Conservation (phyloP, 2,113 vertebrate genomes). For the Microtus montanus region DNA sequence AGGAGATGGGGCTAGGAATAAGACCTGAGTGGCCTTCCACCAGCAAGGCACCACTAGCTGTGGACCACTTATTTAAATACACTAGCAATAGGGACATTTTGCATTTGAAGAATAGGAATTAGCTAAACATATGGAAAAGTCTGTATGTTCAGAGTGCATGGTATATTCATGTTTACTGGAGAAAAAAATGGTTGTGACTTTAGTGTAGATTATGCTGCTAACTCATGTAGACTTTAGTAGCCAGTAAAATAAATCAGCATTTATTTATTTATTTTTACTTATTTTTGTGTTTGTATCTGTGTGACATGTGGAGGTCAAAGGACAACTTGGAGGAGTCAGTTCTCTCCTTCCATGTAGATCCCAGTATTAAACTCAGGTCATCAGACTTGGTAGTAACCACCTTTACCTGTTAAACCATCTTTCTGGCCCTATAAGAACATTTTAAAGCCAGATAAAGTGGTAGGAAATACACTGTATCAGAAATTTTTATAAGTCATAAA, state of each 20-base stretch:
- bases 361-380: not conserved
- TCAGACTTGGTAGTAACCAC: not conserved
- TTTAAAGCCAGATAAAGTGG: not conserved
- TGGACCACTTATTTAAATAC: not conserved
- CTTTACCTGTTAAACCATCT: not conserved
- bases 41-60: not conserved
- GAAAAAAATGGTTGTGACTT: constrained; percentile 23
- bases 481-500: not conserved
- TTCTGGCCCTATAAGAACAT: not conserved
- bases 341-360: not conserved
- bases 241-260: constrained; percentile 47
- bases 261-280: not conserved
- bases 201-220: not conserved
- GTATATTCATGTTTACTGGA: not conserved
- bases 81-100: not conserved
- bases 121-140: constrained; percentile 40
- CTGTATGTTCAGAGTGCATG: not conserved
- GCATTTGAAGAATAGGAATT: not conserved
- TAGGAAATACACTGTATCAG: not conserved
- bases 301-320: not conserved
- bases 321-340: not conserved
- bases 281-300: not conserved
- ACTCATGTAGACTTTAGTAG: not conserved
- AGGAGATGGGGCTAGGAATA: not conserved
- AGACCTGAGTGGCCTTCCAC: not conserved